Evolutionary conservation across 2,888 invertebrate species (phyloP), one percentile per base, ranked within the genome.

Genomic region (Molanna angustata): DNA sequence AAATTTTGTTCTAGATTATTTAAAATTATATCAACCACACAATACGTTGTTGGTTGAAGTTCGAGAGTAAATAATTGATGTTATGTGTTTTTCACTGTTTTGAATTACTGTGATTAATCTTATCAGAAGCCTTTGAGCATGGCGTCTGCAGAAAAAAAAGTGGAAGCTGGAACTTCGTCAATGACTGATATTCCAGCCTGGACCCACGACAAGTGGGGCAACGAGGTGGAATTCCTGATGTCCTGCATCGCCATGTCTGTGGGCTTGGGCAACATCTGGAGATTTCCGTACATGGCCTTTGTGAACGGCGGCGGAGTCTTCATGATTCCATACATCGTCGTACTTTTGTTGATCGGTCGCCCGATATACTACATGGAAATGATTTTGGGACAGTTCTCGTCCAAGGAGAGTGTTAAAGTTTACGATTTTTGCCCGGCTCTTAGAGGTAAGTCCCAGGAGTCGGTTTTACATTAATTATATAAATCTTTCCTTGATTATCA

Each of bases 181-280:
- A n/a, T n/a, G n/a, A n/a, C n/a, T n/a, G n/a, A n/a, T n/a, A n/a
- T n/a, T n/a, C n/a, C n/a, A n/a, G n/a, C 27, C 27, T 27, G 27
- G 35, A 35, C 6, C 4, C 6, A 13, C 4, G 41, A 47, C 11
- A 39, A 27, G 60, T 82, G 82, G 82, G 71, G 72, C 37, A 78
- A 69, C 54, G 75, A 76, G 4, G 59, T 77, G 11, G 80, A 82
- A 62, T 82, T 82, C 64, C 65, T 82, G 1, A 76, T 82, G 65
- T 81, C 80, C 0, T 81, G 81, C 61, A 79, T 82, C 48, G 77
- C 80, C n/a, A n/a, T n/a, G n/a, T n/a, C n/a, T n/a, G n/a, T n/a
- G n/a, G n/a, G n/a, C n/a, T n/a, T n/a, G n/a, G 81, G 81, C 13
- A 80, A 80, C 61, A 73, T 80, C 45, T 80, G 79, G 80, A 65